phyloP scores from a whole-genome alignment of 2,888 invertebrate species.

The Habroteleia sp. region DNA sequence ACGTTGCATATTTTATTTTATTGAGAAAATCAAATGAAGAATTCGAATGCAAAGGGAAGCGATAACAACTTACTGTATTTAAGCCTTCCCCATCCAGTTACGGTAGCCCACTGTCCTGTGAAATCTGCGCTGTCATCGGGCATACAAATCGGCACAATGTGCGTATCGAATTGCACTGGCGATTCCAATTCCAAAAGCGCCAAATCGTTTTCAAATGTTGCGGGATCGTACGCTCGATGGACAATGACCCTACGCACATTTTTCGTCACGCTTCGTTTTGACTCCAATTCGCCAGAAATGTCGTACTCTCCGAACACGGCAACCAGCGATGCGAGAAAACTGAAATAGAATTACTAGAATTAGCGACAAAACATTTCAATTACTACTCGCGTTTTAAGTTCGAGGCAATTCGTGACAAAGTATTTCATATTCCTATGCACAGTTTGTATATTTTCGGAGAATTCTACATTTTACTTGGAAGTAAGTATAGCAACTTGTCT shows the following conservation, averaged over 20 bases:
- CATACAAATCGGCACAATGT: slow-evolving; percentile 96
- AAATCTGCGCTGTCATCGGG: slow-evolving; percentile 90
- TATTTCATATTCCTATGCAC: neutral
- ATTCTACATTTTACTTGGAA: too few species aligned
- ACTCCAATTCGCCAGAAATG: slow-evolving; percentile 91
- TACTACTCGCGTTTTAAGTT: slow-evolving; percentile 9
- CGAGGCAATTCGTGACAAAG: too few species aligned
- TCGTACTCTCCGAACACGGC: slow-evolving; percentile 96
- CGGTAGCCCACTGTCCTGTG: slow-evolving; percentile 92
- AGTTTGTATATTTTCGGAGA: too few species aligned
- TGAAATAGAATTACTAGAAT: slow-evolving; percentile 71
- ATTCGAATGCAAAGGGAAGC: too few species aligned
- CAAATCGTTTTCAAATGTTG: slow-evolving; percentile 95
- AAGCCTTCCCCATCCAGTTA: slow-evolving; percentile 95
- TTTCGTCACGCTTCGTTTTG: slow-evolving; percentile 88
- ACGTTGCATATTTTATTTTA: too few species aligned
- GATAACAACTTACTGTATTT: slow-evolving; percentile 91
- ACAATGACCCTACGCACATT: slow-evolving; percentile 94
- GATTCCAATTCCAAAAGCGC: slow-evolving; percentile 92
- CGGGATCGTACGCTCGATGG: slow-evolving; percentile 93
- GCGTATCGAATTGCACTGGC: slow-evolving; percentile 90
- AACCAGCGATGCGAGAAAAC: slow-evolving; percentile 93
- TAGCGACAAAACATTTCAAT: slow-evolving; percentile 7
- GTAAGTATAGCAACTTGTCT: too few species aligned
- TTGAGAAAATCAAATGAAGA: too few species aligned